Evolutionary conservation across 2,797 vertebrate species (phyloP), one percentile per base, ranked within the genome.

Genomic region (Gymnothorax reevesii): DNA sequence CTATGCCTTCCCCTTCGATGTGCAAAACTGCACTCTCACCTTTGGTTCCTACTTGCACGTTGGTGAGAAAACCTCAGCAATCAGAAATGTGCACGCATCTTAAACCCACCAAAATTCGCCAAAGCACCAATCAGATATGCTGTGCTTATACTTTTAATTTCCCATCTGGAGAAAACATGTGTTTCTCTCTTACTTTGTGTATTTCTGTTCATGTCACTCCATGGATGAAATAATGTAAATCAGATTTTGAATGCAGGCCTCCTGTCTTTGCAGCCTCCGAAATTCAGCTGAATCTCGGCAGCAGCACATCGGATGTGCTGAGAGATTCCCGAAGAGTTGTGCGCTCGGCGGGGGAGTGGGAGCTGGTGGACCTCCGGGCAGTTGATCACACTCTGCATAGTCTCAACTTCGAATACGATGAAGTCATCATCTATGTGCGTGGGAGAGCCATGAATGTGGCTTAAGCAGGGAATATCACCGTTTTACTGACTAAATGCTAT

Each of bases 1-100:
- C 88, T 95, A 93, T 89, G 90, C 88, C 69, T 95, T 95, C 90
- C 95, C 95, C 9, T 96, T 96, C 75, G 94, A 96, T 89, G 84
- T 91, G 83, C 95, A 95, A 87, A 96, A 92, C 88, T 96, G 93
- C 84, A 91, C 84, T 3, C 83, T 92, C 0, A 94, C 91, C 57
- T 95, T 94, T 88, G 92, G 93, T 57, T 91, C 93, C 64, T 94
- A 88, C 87, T 0, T 93, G 17, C 92, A 91, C 75, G 88, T 85
- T 84, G 91, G 95, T 96, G 71, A 94, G 92, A 57, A 57, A 71
- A 60, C 27, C 27, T 8, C 64, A 25, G 54, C 22, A 84, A 73
- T 22, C 2, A 9, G 25, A 54, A 54, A 52, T 12, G 5, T 22
- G 20, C n/a, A 57, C 13, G 27, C 20, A 59, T 54, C 10, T 42